Percentiles rank a stretch among this genome's conserved stretches.
phyloP scores from a whole-genome alignment of 2,888 invertebrate genomes.

The Epinotia ramella region DNA sequence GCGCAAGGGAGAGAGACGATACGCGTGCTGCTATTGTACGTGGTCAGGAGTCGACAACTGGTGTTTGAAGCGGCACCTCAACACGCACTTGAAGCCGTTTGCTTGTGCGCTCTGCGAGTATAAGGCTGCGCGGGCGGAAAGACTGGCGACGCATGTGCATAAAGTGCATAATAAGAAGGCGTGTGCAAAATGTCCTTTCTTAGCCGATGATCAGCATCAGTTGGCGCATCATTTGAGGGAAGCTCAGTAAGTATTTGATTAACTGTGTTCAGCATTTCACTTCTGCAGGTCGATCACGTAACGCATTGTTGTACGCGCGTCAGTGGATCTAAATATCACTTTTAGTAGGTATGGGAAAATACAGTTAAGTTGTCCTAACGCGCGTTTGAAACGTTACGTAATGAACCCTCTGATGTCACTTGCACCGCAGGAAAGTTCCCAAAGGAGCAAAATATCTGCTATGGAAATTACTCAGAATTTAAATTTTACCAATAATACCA shows the following conservation, averaged over 20 bases:
- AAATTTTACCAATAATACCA: too few species aligned
- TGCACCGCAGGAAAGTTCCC: too few species aligned
- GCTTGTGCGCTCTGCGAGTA: slow-evolving; percentile 96
- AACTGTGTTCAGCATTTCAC: too few species aligned
- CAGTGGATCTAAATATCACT: too few species aligned
- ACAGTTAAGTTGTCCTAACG: too few species aligned
- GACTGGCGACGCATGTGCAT: slow-evolving; percentile 94
- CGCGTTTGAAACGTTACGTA: too few species aligned
- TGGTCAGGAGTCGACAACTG: slow-evolving; percentile 98
- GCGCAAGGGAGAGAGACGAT: slow-evolving; percentile 88
- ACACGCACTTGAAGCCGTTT: slow-evolving; percentile 96
- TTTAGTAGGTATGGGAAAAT: too few species aligned
- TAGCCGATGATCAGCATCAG: slow-evolving; percentile 93
- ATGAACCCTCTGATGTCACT: too few species aligned
- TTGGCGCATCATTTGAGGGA: slow-evolving; percentile 92
- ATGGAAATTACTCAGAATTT: too few species aligned
- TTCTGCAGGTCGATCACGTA: too few species aligned
- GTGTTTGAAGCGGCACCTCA: slow-evolving; percentile 96
- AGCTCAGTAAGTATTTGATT: slow-evolving; percentile 87
- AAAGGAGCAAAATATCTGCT: too few species aligned
- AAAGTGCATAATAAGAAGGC: slow-evolving; percentile 97
- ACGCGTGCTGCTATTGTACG: slow-evolving; percentile 95
- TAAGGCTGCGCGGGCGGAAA: slow-evolving; percentile 96
- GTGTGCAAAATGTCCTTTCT: slow-evolving; percentile 94
- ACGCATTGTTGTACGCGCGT: too few species aligned